Evolutionary conservation across 1,140 invertebrate species (phyloP), one percentile per base, ranked within the genome.

Genomic region (Panulirus ornatus): DNA sequence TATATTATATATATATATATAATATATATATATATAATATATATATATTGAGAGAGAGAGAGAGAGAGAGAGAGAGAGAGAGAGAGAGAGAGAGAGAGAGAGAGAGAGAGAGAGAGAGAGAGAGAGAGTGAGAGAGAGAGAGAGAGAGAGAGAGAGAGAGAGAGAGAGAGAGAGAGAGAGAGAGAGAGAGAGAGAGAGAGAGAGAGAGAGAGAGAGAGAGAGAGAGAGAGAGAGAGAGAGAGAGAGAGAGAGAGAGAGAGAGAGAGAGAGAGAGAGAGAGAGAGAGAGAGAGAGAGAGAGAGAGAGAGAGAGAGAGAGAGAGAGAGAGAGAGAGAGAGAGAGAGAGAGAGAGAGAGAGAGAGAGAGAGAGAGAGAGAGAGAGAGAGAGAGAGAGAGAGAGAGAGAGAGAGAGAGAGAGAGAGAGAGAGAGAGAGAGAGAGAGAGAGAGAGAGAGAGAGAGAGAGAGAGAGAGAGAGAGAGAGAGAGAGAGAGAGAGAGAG

Each of bases 241-340:
- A n/a, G n/a, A n/a, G n/a, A n/a, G n/a, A n/a, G 79, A 82, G 47
- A 82, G 79, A 82, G 79, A 58, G 44, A 54, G 79, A 82, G 54
- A 82, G 79, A 82, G 51, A 58, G 44, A 82, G 51, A 58, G 51
- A 58, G 54, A 58, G 51, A 76, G 16, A 36, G 16, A n/a, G 34
- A 76, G 16, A 2, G 73, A 38, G 73, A 22, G 34, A 14, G 16
- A 36, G 73, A 76, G 34, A 42, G 16, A 75, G 27, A 30, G 71
- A 75, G 27, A 58, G 36, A 75, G 36, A 75, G 36, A 75, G n/a
- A n/a, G n/a, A n/a, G n/a, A n/a, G n/a, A n/a, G n/a, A n/a, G n/a
- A n/a, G n/a, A n/a, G n/a, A n/a, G n/a, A n/a, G n/a, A n/a, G n/a
- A n/a, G n/a, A n/a, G n/a, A n/a, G n/a, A n/a, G n/a, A n/a, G 71